phyloP scores from a whole-genome alignment of 2,888 invertebrate species.

The Cryptus armator region DNA sequence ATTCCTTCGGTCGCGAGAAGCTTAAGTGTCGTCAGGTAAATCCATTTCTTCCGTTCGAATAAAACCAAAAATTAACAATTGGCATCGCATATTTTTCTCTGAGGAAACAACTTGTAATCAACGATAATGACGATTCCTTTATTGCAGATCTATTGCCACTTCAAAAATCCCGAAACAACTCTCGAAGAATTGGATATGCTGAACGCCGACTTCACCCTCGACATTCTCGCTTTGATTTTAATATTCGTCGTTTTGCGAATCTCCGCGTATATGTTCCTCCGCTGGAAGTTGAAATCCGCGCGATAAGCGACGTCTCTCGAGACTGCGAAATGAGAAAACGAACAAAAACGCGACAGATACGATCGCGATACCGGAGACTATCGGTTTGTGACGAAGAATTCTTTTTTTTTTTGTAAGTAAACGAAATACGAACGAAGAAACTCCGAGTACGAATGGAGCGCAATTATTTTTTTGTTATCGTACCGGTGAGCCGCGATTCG shows the following conservation, averaged over 20 bases:
- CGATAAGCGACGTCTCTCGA: conserved; percentile 86
- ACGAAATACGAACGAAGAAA: neutral
- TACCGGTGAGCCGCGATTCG: conserved; percentile 25
- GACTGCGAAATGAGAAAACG: conserved; percentile 18
- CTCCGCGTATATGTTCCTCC: conserved; percentile 93
- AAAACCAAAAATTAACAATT: neutral
- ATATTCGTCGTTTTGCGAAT: conserved; percentile 93
- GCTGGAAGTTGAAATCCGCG: conserved; percentile 94
- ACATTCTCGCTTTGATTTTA: conserved; percentile 91
- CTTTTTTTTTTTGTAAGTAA: conserved; percentile 13
- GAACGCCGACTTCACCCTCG: conserved; percentile 92
- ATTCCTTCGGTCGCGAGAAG: conserved; percentile 93
- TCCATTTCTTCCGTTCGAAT: conserved; percentile 8
- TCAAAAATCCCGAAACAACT: conserved; percentile 93
- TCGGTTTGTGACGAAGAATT: conserved; percentile 25
- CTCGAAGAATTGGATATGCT: conserved; percentile 95
- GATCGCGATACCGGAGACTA: conserved; percentile 28
- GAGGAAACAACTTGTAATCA: neutral
- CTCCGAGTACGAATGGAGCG: neutral
- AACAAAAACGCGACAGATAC: conserved; percentile 14
- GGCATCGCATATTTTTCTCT: conserved; percentile 4
- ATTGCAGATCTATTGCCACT: conserved; percentile 92
- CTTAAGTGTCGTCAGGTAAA: conserved; percentile 91
- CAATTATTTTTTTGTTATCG: neutral
- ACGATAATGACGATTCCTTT: conserved; percentile 63